Base-by-base conservation (phyloP, 2,888 invertebrate species). In the Eilema depressum region DNA sequence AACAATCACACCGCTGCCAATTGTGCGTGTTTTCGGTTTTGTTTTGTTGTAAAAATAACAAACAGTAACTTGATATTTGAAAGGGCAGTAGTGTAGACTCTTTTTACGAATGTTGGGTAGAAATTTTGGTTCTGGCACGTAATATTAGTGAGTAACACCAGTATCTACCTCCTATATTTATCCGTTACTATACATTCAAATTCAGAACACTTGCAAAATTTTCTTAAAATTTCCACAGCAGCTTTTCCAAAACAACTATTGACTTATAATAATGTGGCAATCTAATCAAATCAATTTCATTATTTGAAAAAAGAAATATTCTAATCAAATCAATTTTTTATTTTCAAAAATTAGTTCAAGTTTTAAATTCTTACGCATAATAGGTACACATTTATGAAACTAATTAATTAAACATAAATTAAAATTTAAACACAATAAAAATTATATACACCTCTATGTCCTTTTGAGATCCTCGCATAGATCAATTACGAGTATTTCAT, bases 1-100 rank as follows among this genome's bases (percentile, higher is more conserved):
- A 91, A 93, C 92, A 91, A 93, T 91, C 87, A 79, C 79, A 82
- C 84, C 83, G 87, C 88, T 88, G 84, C 88, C 90, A 88, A 88
- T 89, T 88, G 90, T 90, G 85, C 85, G 85, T 81, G 85, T 85
- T 83, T 88, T 82, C 63, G 80, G 78, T 82, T 80, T 82, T 82
- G 83, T 82, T 87, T 81, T 82, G 79, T 77, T 82, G 77, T 80
- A 80, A 82, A 83, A 83, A 83, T 78, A 79, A 77, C 80, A 82
- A 83, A 80, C 81, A 79, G 77, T 63, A 82, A 82, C 83, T 71
- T 78, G 82, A 82, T 82, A 82, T 82, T 75, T 72, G 65, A 64
- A 70, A 81, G 75, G 71, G 79, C 71, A 66, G 69, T 71, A 68
- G 59, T 63, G 30, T 56, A 41, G 41, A 61, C 68, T 66, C 63